Conservation (phyloP, 2,797 vertebrate species). For the Fundulus diaphanus region DNA sequence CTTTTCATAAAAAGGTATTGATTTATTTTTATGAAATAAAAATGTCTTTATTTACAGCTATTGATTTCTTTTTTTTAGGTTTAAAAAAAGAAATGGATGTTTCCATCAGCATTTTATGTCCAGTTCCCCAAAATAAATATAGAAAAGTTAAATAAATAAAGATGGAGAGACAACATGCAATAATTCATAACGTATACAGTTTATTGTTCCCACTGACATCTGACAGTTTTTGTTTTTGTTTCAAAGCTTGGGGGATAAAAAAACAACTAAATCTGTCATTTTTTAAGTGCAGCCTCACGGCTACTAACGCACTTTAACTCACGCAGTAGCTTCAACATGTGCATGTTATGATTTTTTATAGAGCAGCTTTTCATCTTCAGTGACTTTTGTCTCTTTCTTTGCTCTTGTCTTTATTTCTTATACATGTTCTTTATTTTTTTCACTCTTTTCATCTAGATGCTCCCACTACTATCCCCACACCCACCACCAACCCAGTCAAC, state of each 20-base stretch:
- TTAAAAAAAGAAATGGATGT: not conserved
- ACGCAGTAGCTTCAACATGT: slow-evolving; percentile 26
- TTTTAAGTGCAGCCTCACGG: slow-evolving; percentile 9
- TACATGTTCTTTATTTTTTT: slow-evolving; percentile 87
- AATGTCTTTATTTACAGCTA: no score
- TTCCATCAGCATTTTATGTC: not conserved
- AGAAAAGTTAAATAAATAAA: not conserved
- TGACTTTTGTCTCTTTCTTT: slow-evolving; percentile 82
- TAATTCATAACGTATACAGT: no score
- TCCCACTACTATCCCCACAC: slow-evolving; percentile 98
- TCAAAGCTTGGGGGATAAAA: not conserved
- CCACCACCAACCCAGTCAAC: slow-evolving; percentile 90
- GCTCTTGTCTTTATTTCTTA: slow-evolving; percentile 83
- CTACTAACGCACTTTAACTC: slow-evolving; percentile 14
- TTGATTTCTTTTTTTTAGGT: not conserved
- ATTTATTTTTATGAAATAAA: no score
- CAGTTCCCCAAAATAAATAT: not conserved
- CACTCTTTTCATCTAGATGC: slow-evolving; percentile 98
- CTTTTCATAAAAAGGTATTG: not conserved
- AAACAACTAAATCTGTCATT: slow-evolving; percentile 14
- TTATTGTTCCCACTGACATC: not conserved
- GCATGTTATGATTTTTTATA: slow-evolving; percentile 47
- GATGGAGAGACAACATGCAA: not conserved
- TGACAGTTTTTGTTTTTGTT: slow-evolving; percentile 7
- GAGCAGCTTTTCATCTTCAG: slow-evolving; percentile 55